Evolutionary conservation across 2,888 invertebrate genomes (phyloP).

Genomic region (Nematopogon swammerdamellus): DNA sequence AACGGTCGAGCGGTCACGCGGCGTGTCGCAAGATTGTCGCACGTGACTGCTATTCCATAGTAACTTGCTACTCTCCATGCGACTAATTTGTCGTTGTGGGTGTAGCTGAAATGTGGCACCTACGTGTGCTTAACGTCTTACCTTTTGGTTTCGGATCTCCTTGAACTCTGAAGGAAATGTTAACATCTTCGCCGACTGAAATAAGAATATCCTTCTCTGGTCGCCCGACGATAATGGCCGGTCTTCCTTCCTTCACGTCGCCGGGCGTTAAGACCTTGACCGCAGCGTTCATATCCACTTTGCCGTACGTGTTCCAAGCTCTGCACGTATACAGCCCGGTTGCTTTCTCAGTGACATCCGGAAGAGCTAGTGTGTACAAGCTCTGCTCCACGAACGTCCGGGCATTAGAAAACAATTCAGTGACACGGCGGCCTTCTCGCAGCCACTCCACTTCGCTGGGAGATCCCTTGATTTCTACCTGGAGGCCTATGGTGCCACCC

Average conservation of each 20-base stretch:
- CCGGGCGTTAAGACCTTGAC: conserved; percentile 65
- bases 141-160: conserved; percentile 86
- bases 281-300: conserved; percentile 69
- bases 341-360: conserved; percentile 69
- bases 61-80: too few relatives aligned
- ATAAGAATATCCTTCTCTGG: conserved; percentile 75
- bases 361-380: conserved; percentile 70
- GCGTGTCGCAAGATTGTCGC: too few relatives aligned
- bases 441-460: conserved; percentile 77
- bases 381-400: conserved; percentile 64
- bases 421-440: conserved; percentile 59
- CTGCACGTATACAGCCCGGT: conserved; percentile 75
- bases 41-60: too few relatives aligned
- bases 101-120: too few relatives aligned
- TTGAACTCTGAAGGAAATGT: conserved; percentile 75
- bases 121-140: too few relatives aligned
- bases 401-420: conserved; percentile 58
- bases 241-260: conserved; percentile 62
- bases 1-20: too few relatives aligned
- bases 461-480: conserved; percentile 72
- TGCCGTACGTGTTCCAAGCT: conserved; percentile 70
- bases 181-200: conserved; percentile 76
- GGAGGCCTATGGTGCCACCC: conserved; percentile 79
- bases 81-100: too few relatives aligned
- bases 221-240: conserved; percentile 74